Percentiles rank a stretch among this genome's conserved stretches.
phyloP scores from a whole-genome alignment of 2,797 vertebrate genomes.

The Decapterus maruadsi region DNA sequence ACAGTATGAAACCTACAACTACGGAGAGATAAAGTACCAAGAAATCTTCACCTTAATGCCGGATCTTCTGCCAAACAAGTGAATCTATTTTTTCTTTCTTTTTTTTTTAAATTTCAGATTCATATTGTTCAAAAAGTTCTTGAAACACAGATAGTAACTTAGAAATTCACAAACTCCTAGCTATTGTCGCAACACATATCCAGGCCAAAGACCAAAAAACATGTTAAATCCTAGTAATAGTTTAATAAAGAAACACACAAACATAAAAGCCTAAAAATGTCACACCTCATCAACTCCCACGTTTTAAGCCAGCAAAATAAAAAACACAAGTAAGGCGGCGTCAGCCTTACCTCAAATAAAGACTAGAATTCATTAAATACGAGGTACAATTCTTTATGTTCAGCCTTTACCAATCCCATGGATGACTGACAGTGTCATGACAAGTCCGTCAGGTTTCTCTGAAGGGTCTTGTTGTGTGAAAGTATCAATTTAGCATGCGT shows the following conservation, averaged over 20 bases:
- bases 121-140: conserved; percentile 67
- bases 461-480: conserved; percentile 71
- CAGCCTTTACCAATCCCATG: conserved; percentile 67
- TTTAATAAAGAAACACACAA: conserved; percentile 81
- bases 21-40: conserved; percentile 57
- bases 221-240: conserved; percentile 74
- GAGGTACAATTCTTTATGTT: conserved; percentile 78
- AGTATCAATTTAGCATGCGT: conserved; percentile 75
- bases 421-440: conserved; percentile 81
- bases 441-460: conserved; percentile 75
- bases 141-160: conserved; percentile 72
- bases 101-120: conserved; percentile 52
- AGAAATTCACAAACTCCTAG: conserved; percentile 71
- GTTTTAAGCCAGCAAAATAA: conserved; percentile 69
- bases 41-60: conserved; percentile 57
- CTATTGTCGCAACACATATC: conserved; percentile 67
- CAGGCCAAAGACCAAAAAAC: conserved; percentile 71
- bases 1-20: conserved; percentile 56
- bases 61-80: conserved; percentile 47
- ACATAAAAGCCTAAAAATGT: conserved; percentile 79
- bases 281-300: conserved; percentile 65
- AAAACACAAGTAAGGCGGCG: conserved; percentile 71
- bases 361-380: conserved; percentile 82
- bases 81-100: conserved; percentile 53
- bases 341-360: conserved; percentile 73